Evolutionary conservation across 2,888 invertebrate species (phyloP).

Genomic region (Pseudanteris insignis): DNA sequence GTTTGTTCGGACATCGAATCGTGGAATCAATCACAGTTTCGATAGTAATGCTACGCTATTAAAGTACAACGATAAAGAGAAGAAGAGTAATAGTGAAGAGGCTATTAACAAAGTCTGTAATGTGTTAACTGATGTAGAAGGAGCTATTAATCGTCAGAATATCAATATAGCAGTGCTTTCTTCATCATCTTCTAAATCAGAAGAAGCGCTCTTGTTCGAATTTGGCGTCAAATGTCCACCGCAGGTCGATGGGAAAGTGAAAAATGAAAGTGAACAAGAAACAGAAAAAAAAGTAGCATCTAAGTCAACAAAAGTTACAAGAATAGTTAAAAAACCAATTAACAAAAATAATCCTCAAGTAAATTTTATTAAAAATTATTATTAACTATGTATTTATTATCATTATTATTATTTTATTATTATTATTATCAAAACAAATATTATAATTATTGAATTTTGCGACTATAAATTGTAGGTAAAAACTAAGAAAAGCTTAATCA

Average conservation of each 20-base stretch:
- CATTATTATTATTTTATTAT: too few species aligned
- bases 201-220: slow-evolving; percentile 29
- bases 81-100: slow-evolving; percentile 51
- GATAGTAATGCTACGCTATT: slow-evolving; percentile 55
- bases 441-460: too few species aligned
- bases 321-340: slow-evolving; percentile 6
- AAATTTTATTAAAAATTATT: too few species aligned
- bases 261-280: slow-evolving; percentile 9
- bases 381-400: too few species aligned
- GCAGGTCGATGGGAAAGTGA: slow-evolving; percentile 22
- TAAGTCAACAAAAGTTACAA: slow-evolving; percentile 1
- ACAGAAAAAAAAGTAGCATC: slow-evolving; percentile 5
- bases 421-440: too few species aligned
- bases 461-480: slow-evolving; percentile 26
- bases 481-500: slow-evolving; percentile 28
- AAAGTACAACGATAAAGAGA: slow-evolving; percentile 55
- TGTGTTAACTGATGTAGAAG: slow-evolving; percentile 3
- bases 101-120: slow-evolving; percentile 59
- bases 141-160: slow-evolving; percentile 7
- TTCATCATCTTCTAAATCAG: slow-evolving; percentile 37
- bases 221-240: slow-evolving; percentile 35
- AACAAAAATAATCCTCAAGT: slow-evolving; percentile 9
- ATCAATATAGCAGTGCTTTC: slow-evolving; percentile 14
- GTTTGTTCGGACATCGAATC: slow-evolving; percentile 54
- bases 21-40: slow-evolving; percentile 54